Conservation (phyloP, 2,797 vertebrate genomes). For the Diplodus puntazzo region DNA sequence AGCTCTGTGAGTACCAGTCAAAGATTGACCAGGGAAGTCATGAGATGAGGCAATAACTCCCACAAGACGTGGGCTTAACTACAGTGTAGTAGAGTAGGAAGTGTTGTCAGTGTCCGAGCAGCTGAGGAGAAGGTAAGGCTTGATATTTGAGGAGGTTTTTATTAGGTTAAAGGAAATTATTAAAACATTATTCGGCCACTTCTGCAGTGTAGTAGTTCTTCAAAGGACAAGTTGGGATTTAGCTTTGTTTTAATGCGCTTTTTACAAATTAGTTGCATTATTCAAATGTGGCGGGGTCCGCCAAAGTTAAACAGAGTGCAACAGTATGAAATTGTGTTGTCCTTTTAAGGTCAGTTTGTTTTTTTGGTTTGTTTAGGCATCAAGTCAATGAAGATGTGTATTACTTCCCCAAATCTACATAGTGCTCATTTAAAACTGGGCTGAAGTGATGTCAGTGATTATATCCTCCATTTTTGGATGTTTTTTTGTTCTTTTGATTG, state of each 20-base stretch:
- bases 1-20: slow-evolving; percentile 14
- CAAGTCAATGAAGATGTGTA: no score
- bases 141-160: no score
- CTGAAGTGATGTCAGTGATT: no score
- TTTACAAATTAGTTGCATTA: not conserved
- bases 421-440: not conserved
- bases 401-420: no score
- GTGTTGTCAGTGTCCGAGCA: slow-evolving; percentile 21
- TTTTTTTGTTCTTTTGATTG: not conserved
- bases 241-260: not conserved
- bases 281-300: no score
- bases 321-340: no score
- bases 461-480: not conserved
- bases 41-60: not conserved
- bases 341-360: no score
- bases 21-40: not conserved
- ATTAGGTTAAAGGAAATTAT: not conserved
- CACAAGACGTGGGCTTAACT: not conserved
- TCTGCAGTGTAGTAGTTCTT: not conserved
- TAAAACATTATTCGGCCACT: not conserved
- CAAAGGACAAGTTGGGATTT: not conserved
- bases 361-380: no score
- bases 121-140: slow-evolving; percentile 47
- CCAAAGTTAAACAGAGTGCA: no score
- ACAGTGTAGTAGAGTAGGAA: not conserved